Conservation (phyloP, 1,140 invertebrate species). For the Chlorops oryzae region DNA sequence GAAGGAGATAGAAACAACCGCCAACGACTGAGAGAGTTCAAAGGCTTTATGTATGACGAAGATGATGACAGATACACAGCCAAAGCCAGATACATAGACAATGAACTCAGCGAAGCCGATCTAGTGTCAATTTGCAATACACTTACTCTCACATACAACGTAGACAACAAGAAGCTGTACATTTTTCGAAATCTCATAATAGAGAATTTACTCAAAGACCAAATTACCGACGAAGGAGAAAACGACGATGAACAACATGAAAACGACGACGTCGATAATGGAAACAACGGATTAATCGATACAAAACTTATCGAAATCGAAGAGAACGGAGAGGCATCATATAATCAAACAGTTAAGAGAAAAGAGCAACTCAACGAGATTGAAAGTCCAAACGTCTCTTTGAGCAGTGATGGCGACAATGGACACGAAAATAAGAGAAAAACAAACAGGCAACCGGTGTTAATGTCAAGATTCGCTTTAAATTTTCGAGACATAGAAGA, state of each 20-base stretch:
- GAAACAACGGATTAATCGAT: not conserved
- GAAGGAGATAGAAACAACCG: slow-evolving; percentile 9
- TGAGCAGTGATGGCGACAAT: not conserved
- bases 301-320: not conserved
- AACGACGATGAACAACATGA: not conserved
- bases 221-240: too few relatives aligned
- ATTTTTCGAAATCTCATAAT: slow-evolving; percentile 9
- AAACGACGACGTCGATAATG: not conserved
- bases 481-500: slow-evolving; percentile 15
- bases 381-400: too few relatives aligned
- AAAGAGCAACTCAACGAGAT: too few relatives aligned
- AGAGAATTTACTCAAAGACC: slow-evolving; percentile 3
- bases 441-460: not conserved
- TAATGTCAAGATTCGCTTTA: slow-evolving; percentile 7
- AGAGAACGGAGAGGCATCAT: not conserved
- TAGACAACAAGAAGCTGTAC: not conserved
- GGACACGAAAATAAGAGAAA: not conserved
- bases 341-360: not conserved
- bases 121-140: slow-evolving; percentile 8
- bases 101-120: slow-evolving; percentile 3
- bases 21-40: too few relatives aligned
- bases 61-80: not conserved
- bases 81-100: slow-evolving; percentile 1
- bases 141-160: slow-evolving; percentile 1
- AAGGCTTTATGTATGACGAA: too few relatives aligned